phyloP scores from a whole-genome alignment of 1,140 invertebrate species.

The Bradysia coprophila region DNA sequence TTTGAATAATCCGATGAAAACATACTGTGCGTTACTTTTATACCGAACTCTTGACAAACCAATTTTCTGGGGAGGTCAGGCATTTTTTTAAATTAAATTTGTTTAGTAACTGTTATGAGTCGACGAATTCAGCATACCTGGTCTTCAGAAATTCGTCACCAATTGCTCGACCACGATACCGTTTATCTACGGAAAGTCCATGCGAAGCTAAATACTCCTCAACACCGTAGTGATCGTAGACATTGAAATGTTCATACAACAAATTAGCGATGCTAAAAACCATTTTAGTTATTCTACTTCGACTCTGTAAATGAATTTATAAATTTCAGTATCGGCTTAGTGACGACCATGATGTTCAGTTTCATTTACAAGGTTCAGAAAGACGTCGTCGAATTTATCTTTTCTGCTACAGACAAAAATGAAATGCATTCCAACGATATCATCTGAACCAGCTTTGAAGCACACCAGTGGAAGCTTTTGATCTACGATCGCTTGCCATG shows the following conservation, averaged over 20 bases:
- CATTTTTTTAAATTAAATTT: not conserved
- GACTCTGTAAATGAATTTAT: no score
- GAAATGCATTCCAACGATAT: not conserved
- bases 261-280: not conserved
- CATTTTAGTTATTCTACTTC: not conserved
- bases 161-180: not conserved
- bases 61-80: not conserved
- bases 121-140: not conserved
- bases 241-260: not conserved
- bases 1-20: not conserved
- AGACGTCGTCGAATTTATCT: not conserved
- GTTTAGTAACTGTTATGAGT: not conserved
- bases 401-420: not conserved
- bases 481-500: not conserved
- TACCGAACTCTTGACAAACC: not conserved
- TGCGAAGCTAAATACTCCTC: not conserved
- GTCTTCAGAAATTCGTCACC: not conserved
- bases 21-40: not conserved
- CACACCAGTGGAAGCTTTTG: not conserved
- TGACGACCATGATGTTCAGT: no score
- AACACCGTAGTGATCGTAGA: not conserved
- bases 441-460: not conserved
- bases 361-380: no score
- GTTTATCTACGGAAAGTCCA: not conserved
- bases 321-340: no score